Conservation (phyloP, 1,140 invertebrate genomes). For the Ceratosolen fusciceps region DNA sequence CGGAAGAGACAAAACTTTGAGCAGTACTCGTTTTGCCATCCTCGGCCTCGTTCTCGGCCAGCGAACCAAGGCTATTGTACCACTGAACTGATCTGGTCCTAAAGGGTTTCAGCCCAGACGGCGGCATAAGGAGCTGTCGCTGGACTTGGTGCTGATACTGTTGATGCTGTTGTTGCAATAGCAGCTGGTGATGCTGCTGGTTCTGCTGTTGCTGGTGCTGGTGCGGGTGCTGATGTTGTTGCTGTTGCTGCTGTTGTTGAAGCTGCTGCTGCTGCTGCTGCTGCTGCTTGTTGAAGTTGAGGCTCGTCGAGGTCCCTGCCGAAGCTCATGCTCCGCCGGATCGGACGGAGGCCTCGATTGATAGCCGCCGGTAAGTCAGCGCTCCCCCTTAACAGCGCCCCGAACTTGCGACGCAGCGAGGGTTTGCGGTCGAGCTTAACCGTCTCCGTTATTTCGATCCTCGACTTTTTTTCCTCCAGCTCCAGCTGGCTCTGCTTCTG, state of each 20-base stretch:
- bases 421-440: slow-evolving; percentile 58
- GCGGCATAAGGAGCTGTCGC: not conserved
- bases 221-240: slow-evolving; percentile 10
- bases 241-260: slow-evolving; percentile 2
- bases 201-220: not conserved
- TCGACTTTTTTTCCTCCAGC: not conserved
- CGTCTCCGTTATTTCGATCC: not conserved
- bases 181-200: too few relatives aligned
- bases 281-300: slow-evolving; percentile 20
- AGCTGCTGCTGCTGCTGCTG: slow-evolving; percentile 1
- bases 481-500: not conserved
- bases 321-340: slow-evolving; percentile 64
- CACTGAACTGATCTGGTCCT: slow-evolving; percentile 57
- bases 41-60: slow-evolving; percentile 56
- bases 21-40: slow-evolving; percentile 27
- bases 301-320: slow-evolving; percentile 59
- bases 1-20: slow-evolving; percentile 13
- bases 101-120: slow-evolving; percentile 47
- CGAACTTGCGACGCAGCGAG: slow-evolving; percentile 61
- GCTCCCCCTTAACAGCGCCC: slow-evolving; percentile 58
- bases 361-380: slow-evolving; percentile 64
- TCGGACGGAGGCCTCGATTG: slow-evolving; percentile 62
- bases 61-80: slow-evolving; percentile 64
- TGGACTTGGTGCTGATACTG: slow-evolving; percentile 1
- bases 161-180: slow-evolving; percentile 6